Conservation (phyloP, 2,113 vertebrate species). For the Pluvialis apricaria region DNA sequence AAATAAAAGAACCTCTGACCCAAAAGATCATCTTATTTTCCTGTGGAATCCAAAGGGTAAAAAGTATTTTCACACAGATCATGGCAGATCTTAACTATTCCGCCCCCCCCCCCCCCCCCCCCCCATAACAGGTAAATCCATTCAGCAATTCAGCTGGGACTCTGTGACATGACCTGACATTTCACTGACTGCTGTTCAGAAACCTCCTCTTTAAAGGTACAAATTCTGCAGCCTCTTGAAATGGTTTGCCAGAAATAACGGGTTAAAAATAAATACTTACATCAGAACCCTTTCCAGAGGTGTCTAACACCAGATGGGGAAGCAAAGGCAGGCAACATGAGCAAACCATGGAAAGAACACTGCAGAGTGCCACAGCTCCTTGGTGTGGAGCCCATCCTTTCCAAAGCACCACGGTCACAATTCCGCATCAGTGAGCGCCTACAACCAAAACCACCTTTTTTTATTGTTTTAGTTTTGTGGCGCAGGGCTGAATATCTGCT, state of each 20-base stretch:
- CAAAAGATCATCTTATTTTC: neutral
- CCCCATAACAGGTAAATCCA: neutral
- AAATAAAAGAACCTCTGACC: neutral
- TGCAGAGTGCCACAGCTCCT: neutral
- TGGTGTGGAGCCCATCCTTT: neutral
- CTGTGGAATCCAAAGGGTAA: neutral
- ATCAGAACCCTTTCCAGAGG: neutral
- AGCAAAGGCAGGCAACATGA: neutral
- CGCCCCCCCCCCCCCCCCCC: rapidly evolving
- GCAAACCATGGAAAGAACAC: neutral
- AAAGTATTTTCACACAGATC: neutral
- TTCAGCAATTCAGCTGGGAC: neutral
- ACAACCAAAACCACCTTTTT: neutral
- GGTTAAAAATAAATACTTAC: neutral
- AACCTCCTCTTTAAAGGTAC: neutral
- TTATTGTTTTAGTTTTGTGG: neutral
- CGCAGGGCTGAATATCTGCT: neutral
- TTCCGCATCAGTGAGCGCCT: neutral
- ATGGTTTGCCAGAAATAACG: neutral
- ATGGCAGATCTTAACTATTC: neutral
- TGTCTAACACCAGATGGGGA: neutral
- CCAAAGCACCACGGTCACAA: neutral
- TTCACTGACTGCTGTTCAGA: neutral
- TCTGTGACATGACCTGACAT: neutral
- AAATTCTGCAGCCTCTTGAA: neutral